Base-by-base conservation (phyloP, 2,888 invertebrate genomes). In the Drosophila mimica region DNA sequence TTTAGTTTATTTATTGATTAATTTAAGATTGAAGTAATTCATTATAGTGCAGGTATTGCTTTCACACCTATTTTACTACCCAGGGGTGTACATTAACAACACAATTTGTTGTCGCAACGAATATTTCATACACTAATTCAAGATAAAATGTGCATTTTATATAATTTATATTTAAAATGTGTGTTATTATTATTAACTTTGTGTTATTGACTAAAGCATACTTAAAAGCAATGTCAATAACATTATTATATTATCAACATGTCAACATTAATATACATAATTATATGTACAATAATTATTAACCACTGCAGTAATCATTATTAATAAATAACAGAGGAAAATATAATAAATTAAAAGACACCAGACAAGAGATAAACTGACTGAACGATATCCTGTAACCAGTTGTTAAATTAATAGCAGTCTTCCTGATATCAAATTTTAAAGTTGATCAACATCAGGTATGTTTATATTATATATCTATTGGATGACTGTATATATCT, bases 111-210 rank as follows among this genome's bases (percentile, higher is more conserved):
- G 28, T 15, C 1, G 25, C 31, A 64, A 43, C 69, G 66, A 76
- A 63, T 56, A 3, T 0, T 25, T 20, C 9, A 68, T 61, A 56
- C 68, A 30, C 72, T 71, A 31, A 9, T 43, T 43, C 1, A 20
- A 43, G 20, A 20, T 11, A 20, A 20, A 43, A 11, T 43, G 2
- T 5, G 43, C 20, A 2, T 11, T 0, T 9, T 9, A 20, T 20
- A 43, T 5, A 8, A 46, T 25, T 25, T 46, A 25, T 15, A 25
- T 8, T 8, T 15, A 43, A 11, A 6, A 20, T 43, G 46, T 25
- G 15, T 25, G 46, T 46, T 15, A 25, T 8, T 46, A 46, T 15
- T 8, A 25, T 15, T 25, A 46, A 25, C 4, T 8, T 25, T 7
- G 25, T 15, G 25, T 46, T 20, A 7, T 8, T 4, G 46, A 4